Conservation (phyloP, 1,140 invertebrate genomes). For the Heliothis virescens region DNA sequence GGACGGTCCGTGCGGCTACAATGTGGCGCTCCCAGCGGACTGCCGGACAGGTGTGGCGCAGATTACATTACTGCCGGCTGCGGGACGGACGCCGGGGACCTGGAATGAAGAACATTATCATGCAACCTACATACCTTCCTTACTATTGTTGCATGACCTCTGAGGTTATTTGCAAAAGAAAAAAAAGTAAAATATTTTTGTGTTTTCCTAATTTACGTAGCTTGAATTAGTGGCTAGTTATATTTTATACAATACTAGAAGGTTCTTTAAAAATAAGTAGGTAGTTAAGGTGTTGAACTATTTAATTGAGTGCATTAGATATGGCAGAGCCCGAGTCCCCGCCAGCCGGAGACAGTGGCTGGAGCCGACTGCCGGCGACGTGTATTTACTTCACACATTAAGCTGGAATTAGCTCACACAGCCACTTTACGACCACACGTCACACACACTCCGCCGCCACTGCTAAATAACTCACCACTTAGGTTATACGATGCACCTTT, state of each 20-base stretch:
- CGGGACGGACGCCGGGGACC: neutral
- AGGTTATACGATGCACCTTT: neutral
- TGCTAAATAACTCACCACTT: constrained; percentile 10
- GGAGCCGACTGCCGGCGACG: neutral
- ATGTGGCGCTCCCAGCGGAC: neutral
- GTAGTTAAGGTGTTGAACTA: no score
- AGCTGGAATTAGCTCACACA: constrained; percentile 33
- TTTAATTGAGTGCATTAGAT: no score
- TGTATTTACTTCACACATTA: constrained; percentile 38
- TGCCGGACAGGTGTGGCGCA: neutral
- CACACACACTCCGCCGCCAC: neutral
- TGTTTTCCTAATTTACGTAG: no score
- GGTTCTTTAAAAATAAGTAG: no score
- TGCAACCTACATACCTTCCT: neutral
- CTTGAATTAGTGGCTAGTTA: no score
- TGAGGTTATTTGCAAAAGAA: no score
- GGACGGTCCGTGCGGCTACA: neutral
- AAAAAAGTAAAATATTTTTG: no score
- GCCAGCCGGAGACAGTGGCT: no score
- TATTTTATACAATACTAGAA: no score
- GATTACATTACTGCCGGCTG: constrained; percentile 17
- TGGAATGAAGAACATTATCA: neutral
- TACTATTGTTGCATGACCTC: neutral
- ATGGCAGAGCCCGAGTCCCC: no score
- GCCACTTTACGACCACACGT: constrained; percentile 26